Evolutionary conservation across 2,888 invertebrate species (phyloP).

Genomic region (Epirrhoe tristata): DNA sequence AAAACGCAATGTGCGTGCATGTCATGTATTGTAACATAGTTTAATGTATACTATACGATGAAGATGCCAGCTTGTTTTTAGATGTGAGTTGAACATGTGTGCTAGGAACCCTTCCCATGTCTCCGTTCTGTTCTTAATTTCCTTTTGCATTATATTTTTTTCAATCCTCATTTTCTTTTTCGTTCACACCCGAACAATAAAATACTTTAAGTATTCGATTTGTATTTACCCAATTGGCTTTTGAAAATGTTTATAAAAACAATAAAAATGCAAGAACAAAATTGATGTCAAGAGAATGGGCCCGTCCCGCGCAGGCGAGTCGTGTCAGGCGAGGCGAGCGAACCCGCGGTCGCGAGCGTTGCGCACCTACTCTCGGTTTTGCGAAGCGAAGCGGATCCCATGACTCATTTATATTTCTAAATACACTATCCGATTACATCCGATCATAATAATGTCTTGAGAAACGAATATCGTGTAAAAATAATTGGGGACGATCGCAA

Average conservation of each 20-base stretch:
- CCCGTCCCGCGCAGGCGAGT: constrained; percentile 50
- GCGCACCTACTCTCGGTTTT: constrained; percentile 52
- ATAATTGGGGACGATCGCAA: constrained; percentile 63
- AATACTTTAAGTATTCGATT: constrained; percentile 43
- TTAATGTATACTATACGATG: constrained; percentile 73
- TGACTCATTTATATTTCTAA: constrained; percentile 79
- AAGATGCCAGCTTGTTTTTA: constrained; percentile 82
- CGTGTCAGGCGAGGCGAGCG: constrained; percentile 50
- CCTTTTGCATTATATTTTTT: constrained; percentile 55
- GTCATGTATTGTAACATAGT: constrained; percentile 82
- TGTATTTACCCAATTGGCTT: constrained; percentile 64
- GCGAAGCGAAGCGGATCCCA: constrained; percentile 68
- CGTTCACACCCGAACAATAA: constrained; percentile 41
- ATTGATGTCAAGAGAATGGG: constrained; percentile 40
- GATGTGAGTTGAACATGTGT: constrained; percentile 79
- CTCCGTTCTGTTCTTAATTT: constrained; percentile 62
- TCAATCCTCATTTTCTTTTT: constrained; percentile 52
- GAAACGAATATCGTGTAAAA: constrained; percentile 67
- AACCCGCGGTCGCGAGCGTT: constrained; percentile 51
- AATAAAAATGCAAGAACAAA: constrained; percentile 35
- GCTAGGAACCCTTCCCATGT: constrained; percentile 78
- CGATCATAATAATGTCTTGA: constrained; percentile 76
- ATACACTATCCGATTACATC: constrained; percentile 78
- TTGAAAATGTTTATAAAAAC: constrained; percentile 48
- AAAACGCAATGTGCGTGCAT: constrained; percentile 83